Conservation (phyloP, 2,113 vertebrate genomes). For the Eidolon helvum region DNA sequence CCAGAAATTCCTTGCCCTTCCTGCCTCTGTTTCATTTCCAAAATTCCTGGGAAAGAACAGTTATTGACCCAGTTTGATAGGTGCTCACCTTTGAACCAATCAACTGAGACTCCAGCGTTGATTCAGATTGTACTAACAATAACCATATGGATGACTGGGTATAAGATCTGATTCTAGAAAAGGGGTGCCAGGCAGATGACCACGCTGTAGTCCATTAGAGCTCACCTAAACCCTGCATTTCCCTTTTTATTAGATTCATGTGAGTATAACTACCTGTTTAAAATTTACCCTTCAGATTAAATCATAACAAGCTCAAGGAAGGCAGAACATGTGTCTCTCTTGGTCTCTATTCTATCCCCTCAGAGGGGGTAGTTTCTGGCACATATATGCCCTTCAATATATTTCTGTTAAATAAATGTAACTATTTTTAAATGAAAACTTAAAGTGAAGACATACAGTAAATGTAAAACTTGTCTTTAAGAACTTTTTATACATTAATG, state of each 20-base stretch:
- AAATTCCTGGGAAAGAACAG: background rate
- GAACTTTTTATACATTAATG: background rate
- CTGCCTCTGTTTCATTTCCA: background rate
- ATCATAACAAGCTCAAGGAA: background rate
- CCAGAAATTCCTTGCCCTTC: background rate
- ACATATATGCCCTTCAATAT: background rate
- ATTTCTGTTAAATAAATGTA: slow-evolving; percentile 25
- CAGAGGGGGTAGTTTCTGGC: background rate
- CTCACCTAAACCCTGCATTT: background rate
- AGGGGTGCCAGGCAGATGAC: background rate
- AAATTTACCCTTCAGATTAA: background rate
- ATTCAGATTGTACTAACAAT: background rate
- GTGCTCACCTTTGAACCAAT: background rate
- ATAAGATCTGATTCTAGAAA: background rate
- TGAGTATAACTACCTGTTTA: background rate
- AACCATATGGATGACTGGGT: background rate
- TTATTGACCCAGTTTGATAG: background rate
- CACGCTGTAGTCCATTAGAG: background rate
- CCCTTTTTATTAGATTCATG: background rate
- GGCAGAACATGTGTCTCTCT: background rate
- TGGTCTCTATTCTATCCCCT: background rate
- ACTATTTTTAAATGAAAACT: background rate
- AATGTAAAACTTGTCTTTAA: background rate
- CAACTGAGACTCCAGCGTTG: background rate
- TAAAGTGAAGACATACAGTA: background rate